Percentiles rank a stretch among this genome's conserved stretches.
Conservation (phyloP, 2,888 invertebrate genomes). For the Parnassius smintheus region DNA sequence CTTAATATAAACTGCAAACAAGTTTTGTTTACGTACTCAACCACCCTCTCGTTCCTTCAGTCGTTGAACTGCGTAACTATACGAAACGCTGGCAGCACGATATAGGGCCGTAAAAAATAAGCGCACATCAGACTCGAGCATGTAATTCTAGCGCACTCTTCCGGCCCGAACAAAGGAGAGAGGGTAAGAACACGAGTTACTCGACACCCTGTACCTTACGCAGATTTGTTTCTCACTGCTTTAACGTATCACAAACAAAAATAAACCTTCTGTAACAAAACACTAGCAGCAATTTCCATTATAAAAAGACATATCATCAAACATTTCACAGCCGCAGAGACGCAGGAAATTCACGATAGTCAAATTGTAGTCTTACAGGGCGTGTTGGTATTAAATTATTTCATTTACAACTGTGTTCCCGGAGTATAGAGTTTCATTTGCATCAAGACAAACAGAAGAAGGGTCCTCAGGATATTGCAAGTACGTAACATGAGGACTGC, state of each 20-base stretch:
- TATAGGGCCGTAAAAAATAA: slow-evolving; percentile 80
- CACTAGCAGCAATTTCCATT: slow-evolving; percentile 55
- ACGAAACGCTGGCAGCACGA: slow-evolving; percentile 71
- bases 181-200: slow-evolving; percentile 82
- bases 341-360: slow-evolving; percentile 80
- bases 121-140: slow-evolving; percentile 80
- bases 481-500: slow-evolving; percentile 74
- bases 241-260: slow-evolving; percentile 49
- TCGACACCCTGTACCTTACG: slow-evolving; percentile 80
- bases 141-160: slow-evolving; percentile 82
- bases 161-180: slow-evolving; percentile 80
- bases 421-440: slow-evolving; percentile 70
- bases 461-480: slow-evolving; percentile 70
- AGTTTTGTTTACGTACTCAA: slow-evolving; percentile 67
- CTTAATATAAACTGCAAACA: slow-evolving; percentile 62
- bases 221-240: slow-evolving; percentile 78
- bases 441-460: slow-evolving; percentile 53
- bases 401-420: slow-evolving; percentile 75
- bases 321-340: slow-evolving; percentile 58
- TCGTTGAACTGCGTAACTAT: slow-evolving; percentile 78
- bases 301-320: slow-evolving; percentile 47
- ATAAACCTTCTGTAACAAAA: slow-evolving; percentile 53
- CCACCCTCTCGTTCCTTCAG: slow-evolving; percentile 73
- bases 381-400: slow-evolving; percentile 74
- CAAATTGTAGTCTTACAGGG: slow-evolving; percentile 80